Evolutionary conservation across 2,797 vertebrate genomes (phyloP).

Genomic region (Mormyrops boulengeri): DNA sequence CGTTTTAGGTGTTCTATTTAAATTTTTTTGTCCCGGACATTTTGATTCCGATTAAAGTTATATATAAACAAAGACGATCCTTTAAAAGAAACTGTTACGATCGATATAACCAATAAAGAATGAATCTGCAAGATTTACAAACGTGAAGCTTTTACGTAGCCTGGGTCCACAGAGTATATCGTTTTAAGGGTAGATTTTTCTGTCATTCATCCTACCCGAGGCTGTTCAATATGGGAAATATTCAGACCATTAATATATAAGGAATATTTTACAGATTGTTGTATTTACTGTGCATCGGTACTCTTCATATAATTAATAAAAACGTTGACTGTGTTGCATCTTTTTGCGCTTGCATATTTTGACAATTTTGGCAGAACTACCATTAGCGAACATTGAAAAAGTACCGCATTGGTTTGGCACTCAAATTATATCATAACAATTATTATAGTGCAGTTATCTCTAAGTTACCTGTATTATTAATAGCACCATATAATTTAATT

Average conservation of each 20-base stretch:
- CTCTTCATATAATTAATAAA: slow-evolving; percentile 71
- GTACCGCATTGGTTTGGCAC: neutral
- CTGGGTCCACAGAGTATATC: slow-evolving; percentile 5
- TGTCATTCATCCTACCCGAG: slow-evolving; percentile 56
- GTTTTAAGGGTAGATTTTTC: slow-evolving; percentile 29
- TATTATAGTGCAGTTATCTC: neutral
- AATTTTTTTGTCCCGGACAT: slow-evolving; percentile 9
- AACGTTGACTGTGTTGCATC: slow-evolving; percentile 54
- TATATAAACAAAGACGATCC: neutral
- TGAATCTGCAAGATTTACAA: slow-evolving; percentile 4
- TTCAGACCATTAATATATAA: slow-evolving; percentile 51
- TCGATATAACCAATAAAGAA: slow-evolving; percentile 23
- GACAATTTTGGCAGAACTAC: neutral
- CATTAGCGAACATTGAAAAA: neutral
- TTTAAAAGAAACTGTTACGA: slow-evolving; percentile 11
- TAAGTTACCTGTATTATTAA: neutral
- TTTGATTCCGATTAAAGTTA: slow-evolving; percentile 28
- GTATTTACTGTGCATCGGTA: slow-evolving; percentile 74
- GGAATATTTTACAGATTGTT: slow-evolving; percentile 65
- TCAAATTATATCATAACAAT: neutral
- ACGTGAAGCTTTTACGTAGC: neutral
- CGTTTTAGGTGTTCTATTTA: slow-evolving; percentile 53
- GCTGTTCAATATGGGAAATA: slow-evolving; percentile 53
- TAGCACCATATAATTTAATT: neutral
- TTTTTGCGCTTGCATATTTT: neutral